A percentile compares a stretch with the other conserved stretches of the same genome.
Conservation (phyloP, 2,113 vertebrate species). For the Scophthalmus maximus region DNA sequence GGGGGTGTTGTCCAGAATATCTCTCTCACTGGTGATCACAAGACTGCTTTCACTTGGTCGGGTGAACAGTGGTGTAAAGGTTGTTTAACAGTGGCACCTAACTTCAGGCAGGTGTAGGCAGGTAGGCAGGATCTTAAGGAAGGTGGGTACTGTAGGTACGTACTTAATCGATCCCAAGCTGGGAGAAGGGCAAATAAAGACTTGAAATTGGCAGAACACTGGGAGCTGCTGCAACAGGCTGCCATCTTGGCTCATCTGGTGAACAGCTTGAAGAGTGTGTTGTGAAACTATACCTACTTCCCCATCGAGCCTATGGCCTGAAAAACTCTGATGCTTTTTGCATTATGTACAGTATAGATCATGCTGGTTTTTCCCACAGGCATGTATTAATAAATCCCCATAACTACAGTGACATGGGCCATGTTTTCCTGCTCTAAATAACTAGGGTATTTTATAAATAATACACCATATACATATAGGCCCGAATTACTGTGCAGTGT, state of each 20-base stretch:
- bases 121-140: no score
- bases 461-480: no score
- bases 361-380: neutral
- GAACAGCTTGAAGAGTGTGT: no score
- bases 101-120: neutral
- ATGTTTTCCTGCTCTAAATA: neutral
- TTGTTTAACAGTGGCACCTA: neutral
- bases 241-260: no score
- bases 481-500: no score
- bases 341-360: conserved; percentile 1
- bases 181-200: no score
- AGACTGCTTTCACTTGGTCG: neutral
- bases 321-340: conserved; percentile 33
- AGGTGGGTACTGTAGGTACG: no score
- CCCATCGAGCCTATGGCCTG: conserved; percentile 24
- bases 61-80: neutral
- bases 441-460: neutral
- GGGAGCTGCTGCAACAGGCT: conserved; percentile 29
- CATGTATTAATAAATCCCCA: neutral
- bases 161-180: no score
- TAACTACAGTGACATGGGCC: no score
- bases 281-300: conserved; percentile 61
- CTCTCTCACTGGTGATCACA: neutral
- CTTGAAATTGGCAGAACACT: conserved; percentile 1
- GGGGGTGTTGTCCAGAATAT: neutral